Conservation (phyloP, 2,113 vertebrate genomes). For the Cyphotilapia sp. region DNA sequence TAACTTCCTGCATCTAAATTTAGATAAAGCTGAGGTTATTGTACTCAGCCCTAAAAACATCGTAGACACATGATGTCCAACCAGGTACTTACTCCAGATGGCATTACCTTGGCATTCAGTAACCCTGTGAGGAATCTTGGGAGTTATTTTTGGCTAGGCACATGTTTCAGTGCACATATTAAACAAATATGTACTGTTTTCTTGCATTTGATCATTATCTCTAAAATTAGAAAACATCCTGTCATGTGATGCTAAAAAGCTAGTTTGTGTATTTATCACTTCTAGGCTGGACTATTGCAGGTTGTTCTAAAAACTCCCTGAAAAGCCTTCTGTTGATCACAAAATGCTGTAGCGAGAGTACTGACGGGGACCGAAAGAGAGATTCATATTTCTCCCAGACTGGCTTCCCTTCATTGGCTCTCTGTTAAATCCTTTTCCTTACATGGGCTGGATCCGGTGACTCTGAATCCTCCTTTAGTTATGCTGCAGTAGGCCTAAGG, state of each 20-base stretch:
- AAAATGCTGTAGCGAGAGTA: neutral
- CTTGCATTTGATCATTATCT: neutral
- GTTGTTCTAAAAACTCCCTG: neutral
- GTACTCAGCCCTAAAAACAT: neutral
- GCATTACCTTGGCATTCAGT: neutral
- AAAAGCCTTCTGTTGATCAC: neutral
- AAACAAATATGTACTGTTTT: neutral
- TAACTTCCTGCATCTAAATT: neutral
- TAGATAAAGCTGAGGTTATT: neutral
- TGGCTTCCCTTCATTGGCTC: neutral
- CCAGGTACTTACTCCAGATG: neutral
- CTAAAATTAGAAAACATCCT: neutral
- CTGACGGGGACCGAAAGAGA: rapidly evolving
- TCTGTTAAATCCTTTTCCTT: neutral
- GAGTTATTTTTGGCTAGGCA: neutral
- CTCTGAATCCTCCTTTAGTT: neutral
- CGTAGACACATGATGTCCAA: neutral
- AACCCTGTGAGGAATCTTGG: neutral
- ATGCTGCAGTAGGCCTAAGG: neutral
- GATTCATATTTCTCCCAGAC: neutral
- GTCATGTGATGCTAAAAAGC: neutral
- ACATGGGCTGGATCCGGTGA: neutral
- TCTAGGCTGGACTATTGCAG: neutral
- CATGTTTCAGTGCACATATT: neutral
- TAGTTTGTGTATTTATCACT: neutral